Percentiles rank a stretch among this genome's conserved stretches.
phyloP scores from a whole-genome alignment of 1,140 invertebrate species.

The Drosophila repletoides region DNA sequence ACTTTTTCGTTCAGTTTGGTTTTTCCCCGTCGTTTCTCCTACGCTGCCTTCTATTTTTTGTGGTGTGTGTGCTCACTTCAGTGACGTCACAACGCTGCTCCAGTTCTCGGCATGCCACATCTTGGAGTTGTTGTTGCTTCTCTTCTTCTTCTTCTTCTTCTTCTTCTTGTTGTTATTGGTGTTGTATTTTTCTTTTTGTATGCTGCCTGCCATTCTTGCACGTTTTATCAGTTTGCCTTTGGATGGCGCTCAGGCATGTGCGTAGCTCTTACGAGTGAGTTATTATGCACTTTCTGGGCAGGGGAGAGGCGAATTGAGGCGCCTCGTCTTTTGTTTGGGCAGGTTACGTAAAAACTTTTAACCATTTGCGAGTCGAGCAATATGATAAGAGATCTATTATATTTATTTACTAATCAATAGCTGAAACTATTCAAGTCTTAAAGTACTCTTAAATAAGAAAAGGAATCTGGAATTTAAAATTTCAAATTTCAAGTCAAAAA shows the following conservation, averaged over 20 bases:
- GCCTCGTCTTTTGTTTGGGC: slow-evolving; percentile 20
- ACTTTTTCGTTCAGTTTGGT: slow-evolving; percentile 72
- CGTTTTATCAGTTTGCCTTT: slow-evolving; percentile 71
- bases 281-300: not conserved
- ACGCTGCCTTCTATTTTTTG: slow-evolving; percentile 12
- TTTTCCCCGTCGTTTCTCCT: slow-evolving; percentile 67
- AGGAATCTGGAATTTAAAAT: no score
- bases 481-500: no score
- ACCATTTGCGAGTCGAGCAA: not conserved
- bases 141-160: not conserved
- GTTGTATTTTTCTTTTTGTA: slow-evolving; percentile 12
- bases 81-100: slow-evolving; percentile 71
- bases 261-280: slow-evolving; percentile 7
- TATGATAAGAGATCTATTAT: not conserved
- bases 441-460: no score
- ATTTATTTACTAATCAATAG: no score
- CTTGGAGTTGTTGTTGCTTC: slow-evolving; percentile 29
- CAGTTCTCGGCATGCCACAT: slow-evolving; percentile 67
- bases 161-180: not conserved
- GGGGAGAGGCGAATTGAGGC: not conserved
- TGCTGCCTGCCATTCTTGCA: slow-evolving; percentile 58
- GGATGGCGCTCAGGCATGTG: slow-evolving; percentile 65
- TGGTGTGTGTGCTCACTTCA: slow-evolving; percentile 36
- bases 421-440: no score
- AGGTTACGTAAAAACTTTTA: slow-evolving; percentile 39